Percentiles rank a stretch among this genome's conserved stretches.
Evolutionary conservation across 2,113 vertebrate genomes (phyloP).

Genomic region (Gnathonemus longibarbis): DNA sequence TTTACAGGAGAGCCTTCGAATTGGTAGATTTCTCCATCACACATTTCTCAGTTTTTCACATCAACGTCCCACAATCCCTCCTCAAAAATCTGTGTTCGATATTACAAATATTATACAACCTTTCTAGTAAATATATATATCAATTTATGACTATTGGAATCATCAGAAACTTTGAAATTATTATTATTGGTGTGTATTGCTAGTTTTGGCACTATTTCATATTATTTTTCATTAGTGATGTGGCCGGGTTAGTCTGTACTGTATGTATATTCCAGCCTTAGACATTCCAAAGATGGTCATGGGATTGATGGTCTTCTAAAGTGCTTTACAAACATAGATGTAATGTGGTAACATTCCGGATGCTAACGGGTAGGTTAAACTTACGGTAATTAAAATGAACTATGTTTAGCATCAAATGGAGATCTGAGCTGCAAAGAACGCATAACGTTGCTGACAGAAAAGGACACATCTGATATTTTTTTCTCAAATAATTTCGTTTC

Average conservation of each 20-base stretch:
- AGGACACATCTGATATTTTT: background rate
- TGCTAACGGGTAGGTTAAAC: background rate
- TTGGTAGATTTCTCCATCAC: background rate
- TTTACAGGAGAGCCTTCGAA: background rate
- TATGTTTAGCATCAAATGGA: background rate
- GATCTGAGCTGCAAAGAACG: background rate
- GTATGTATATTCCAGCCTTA: background rate
- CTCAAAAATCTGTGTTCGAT: background rate
- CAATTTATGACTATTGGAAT: background rate
- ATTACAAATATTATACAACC: background rate
- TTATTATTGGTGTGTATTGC: background rate
- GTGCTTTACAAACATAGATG: constrained; percentile 15
- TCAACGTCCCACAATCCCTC: background rate
- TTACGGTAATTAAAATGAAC: constrained; percentile 1
- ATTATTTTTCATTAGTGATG: background rate
- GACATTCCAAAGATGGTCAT: background rate
- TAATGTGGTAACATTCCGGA: constrained; percentile 10
- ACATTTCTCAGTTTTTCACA: background rate
- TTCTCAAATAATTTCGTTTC: background rate
- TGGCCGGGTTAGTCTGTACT: background rate
- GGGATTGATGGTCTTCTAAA: constrained; percentile 28
- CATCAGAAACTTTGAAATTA: background rate
- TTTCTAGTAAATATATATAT: background rate
- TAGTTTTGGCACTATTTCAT: background rate
- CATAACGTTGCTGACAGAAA: background rate